Evolutionary conservation across 2,888 invertebrate species (phyloP), one percentile per base, ranked within the genome.

Genomic region (Aplocera efformata): DNA sequence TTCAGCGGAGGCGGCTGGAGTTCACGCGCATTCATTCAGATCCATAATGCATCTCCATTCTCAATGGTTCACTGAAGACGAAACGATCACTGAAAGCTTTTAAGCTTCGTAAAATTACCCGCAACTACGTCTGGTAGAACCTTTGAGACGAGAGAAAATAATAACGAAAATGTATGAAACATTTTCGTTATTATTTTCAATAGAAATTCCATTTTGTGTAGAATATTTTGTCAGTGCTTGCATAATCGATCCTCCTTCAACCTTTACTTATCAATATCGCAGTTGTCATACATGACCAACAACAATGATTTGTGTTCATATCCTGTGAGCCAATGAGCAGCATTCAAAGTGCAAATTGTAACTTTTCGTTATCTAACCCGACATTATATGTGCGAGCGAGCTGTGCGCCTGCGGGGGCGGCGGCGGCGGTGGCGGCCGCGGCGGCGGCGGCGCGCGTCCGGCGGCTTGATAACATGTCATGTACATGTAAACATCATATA

Each of bases 391-490:
- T 35, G 29, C 27, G 45, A 32, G 48, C 50, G 52, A 54, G 32
- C 48, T 51, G 64, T 51, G 43, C n/a, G n/a, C n/a, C n/a, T n/a
- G n/a, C n/a, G n/a, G n/a, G n/a, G n/a, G n/a, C n/a, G n/a, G n/a
- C n/a, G n/a, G n/a, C n/a, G n/a, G n/a, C n/a, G n/a, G n/a, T n/a
- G n/a, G n/a, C n/a, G n/a, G n/a, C n/a, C n/a, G n/a, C n/a, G n/a
- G n/a, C n/a, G n/a, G n/a, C n/a, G 47, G 47, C 51, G 42, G 34
- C 31, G 49, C 30, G 30, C 34, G 50, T 37, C 44, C 57, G 47
- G 43, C 31, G 32, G 10, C 30, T 32, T 28, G 60, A 63, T 61
- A 61, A 50, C 40, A 43, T 30, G n/a, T n/a, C n/a, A n/a, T n/a
- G n/a, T n/a, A n/a, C n/a, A n/a, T n/a, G n/a, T n/a, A n/a, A n/a